Evolutionary conservation across 1,140 invertebrate genomes (phyloP).

Genomic region (Mercenaria mercenaria): DNA sequence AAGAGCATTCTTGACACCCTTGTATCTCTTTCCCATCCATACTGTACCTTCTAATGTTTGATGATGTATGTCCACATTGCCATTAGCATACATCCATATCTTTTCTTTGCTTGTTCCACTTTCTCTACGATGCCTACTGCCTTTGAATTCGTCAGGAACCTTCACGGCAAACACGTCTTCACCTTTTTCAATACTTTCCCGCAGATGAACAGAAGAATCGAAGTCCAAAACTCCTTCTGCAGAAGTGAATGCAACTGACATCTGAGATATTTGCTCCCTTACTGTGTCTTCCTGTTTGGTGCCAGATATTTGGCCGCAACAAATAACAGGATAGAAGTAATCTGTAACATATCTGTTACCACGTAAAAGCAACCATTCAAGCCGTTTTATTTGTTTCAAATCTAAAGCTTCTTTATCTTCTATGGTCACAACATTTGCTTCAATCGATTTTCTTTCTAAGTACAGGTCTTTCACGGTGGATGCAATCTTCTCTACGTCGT

Average conservation of each 20-base stretch:
- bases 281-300: background rate
- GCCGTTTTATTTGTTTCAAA: background rate
- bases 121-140: background rate
- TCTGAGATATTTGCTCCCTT: background rate
- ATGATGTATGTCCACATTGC: background rate
- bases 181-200: background rate
- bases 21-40: background rate
- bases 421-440: background rate
- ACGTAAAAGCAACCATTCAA: background rate
- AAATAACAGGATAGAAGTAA: slow-evolving; percentile 9
- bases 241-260: background rate
- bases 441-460: background rate
- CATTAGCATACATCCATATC: slow-evolving; percentile 23
- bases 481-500: background rate
- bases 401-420: background rate
- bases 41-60: background rate
- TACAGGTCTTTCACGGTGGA: too few species aligned
- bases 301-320: background rate
- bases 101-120: background rate
- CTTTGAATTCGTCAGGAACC: background rate
- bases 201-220: background rate
- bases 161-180: background rate
- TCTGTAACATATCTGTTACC: slow-evolving; percentile 27
- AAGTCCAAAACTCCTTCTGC: background rate
- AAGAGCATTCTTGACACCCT: background rate